Evolutionary conservation across 1,140 invertebrate species (phyloP).

Genomic region (Magallana angulata): DNA sequence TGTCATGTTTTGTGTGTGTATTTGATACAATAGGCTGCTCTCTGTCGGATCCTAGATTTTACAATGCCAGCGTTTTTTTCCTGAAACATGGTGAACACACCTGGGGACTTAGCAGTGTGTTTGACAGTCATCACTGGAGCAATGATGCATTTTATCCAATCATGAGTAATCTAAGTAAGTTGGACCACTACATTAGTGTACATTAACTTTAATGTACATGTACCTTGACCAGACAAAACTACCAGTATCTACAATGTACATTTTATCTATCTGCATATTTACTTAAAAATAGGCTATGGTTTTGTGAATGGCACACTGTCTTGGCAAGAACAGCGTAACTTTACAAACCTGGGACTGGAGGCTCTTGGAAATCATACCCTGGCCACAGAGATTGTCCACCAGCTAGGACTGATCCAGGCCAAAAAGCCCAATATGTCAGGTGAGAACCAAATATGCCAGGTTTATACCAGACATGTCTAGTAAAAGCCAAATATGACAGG

Average conservation of each 20-base stretch:
- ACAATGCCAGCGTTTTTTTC: slow-evolving; percentile 70
- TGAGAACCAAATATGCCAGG: slow-evolving; percentile 36
- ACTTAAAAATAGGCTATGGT: slow-evolving; percentile 47
- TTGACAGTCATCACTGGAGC: slow-evolving; percentile 66
- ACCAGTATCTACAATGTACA: neutral
- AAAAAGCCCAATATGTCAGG: slow-evolving; percentile 53
- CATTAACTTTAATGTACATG: neutral
- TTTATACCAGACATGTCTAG: neutral
- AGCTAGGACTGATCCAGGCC: slow-evolving; percentile 52
- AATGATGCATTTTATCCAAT: slow-evolving; percentile 65
- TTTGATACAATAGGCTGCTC: slow-evolving; percentile 60
- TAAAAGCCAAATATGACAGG: neutral
- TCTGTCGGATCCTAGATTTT: slow-evolving; percentile 61
- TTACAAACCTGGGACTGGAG: slow-evolving; percentile 63
- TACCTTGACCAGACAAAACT: neutral
- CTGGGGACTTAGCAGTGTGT: slow-evolving; percentile 67
- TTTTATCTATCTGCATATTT: neutral
- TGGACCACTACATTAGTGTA: too few relatives aligned
- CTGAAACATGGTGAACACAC: slow-evolving; percentile 74
- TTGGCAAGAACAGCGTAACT: slow-evolving; percentile 68
- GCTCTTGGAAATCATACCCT: slow-evolving; percentile 65
- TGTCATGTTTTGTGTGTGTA: neutral
- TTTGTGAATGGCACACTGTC: slow-evolving; percentile 61
- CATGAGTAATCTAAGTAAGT: slow-evolving; percentile 51
- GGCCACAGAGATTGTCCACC: slow-evolving; percentile 46